These are phyloP conservation scores for Acomys russatus DNA, from an alignment of 2,797 vertebrate genomes.

Conservation along the genomic window DNA sequence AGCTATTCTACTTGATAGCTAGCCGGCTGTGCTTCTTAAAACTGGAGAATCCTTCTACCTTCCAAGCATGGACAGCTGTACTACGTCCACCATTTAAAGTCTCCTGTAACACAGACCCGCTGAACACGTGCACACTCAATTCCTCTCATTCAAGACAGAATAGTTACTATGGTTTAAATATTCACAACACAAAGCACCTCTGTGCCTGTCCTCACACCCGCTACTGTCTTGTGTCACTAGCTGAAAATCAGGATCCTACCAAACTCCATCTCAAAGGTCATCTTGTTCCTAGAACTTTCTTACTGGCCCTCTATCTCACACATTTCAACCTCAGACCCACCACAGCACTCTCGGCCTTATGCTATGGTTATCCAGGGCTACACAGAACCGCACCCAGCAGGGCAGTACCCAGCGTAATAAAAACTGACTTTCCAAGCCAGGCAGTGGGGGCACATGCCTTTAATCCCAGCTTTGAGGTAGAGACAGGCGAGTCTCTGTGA, in stretches of 20 bases:
- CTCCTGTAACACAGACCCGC: background rate
- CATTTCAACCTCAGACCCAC: background rate
- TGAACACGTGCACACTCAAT: background rate
- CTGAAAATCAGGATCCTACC: background rate
- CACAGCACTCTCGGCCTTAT: background rate
- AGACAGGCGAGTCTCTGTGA: too few species aligned
- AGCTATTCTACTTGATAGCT: background rate
- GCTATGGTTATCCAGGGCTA: fast-evolving
- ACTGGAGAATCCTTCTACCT: background rate
- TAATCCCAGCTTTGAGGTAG: too few species aligned
- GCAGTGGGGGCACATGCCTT: too few species aligned
- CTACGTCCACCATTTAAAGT: background rate
- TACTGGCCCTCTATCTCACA: background rate
- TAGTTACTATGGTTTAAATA: background rate
- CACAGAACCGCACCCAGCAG: background rate
- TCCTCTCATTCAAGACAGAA: background rate
- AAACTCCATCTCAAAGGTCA: background rate
- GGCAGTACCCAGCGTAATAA: background rate
- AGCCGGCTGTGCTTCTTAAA: constrained; percentile 23
- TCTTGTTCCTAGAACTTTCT: background rate
- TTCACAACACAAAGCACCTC: fast-evolving
- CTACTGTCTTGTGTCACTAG: background rate
- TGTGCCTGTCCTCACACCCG: background rate
- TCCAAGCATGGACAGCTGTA: background rate
- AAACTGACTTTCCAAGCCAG: constrained; percentile 3